phyloP scores from a whole-genome alignment of 2,797 vertebrate species.

The Podargus strigoides region DNA sequence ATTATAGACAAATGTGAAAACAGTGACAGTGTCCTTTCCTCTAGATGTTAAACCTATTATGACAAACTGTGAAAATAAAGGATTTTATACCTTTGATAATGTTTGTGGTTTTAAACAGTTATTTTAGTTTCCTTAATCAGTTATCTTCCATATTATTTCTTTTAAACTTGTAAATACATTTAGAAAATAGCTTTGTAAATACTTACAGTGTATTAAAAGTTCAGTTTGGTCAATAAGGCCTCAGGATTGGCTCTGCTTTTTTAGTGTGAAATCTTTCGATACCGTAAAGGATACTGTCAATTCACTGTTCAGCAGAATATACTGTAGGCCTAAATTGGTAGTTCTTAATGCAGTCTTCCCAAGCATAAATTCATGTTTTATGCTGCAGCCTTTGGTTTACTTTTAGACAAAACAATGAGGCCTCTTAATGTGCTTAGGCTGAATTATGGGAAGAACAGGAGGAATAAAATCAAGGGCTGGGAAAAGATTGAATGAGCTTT shows the following conservation, averaged over 20 bases:
- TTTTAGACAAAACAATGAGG: conserved; percentile 23
- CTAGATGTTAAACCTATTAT: conserved; percentile 66
- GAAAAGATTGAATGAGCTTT: conserved; percentile 73
- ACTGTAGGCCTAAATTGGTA: conserved; percentile 58
- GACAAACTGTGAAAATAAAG: conserved; percentile 80
- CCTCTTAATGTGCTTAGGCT: conserved; percentile 26
- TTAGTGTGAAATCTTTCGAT: conserved; percentile 17
- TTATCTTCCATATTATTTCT: conserved; percentile 68
- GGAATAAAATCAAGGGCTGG: conserved; percentile 73
- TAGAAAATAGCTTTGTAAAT: conserved; percentile 74
- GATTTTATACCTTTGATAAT: conserved; percentile 75
- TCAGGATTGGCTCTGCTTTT: conserved; percentile 54
- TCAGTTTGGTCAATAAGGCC: conserved; percentile 46
- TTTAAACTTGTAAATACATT: conserved; percentile 75
- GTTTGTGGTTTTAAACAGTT: conserved; percentile 68
- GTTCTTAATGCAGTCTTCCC: conserved; percentile 52
- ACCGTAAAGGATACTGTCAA: conserved; percentile 71
- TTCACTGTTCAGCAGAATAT: conserved; percentile 72
- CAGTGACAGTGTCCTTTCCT: conserved; percentile 72
- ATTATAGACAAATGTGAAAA: conserved; percentile 78
- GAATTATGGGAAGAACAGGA: conserved; percentile 52
- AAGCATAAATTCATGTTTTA: conserved; percentile 29
- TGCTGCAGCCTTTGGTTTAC: conserved; percentile 61
- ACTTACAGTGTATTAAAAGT: conserved; percentile 50
- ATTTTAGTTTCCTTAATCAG: conserved; percentile 56